Evolutionary conservation across 2,888 invertebrate species (phyloP), one percentile per base, ranked within the genome.

Genomic region (Pharmacophagus antenor): DNA sequence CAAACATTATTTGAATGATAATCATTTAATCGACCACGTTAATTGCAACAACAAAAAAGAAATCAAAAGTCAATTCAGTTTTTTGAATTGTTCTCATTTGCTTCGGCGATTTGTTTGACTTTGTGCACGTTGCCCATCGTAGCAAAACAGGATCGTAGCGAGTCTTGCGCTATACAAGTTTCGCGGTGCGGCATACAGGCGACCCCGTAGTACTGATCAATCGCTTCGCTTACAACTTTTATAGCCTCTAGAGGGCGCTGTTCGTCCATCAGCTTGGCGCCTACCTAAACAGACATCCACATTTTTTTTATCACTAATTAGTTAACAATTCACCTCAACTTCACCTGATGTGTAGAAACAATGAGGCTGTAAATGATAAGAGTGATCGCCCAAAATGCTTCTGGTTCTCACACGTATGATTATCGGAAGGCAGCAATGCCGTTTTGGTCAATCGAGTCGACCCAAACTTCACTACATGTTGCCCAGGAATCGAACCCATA

Each of bases 121-220:
- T 67, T 25, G 62, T 87, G 83, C 0, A 80, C 68, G 69, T 93
- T 94, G 12, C 94, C 94, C 10, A 70, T 70, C 46, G 92, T 84
- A 0, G 94, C 93, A 68, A 92, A 92, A 71, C 95, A 95, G 0
- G 93, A 89, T 2, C 94, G 85, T 37, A 95, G 79, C 0, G 94
- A 92, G 71, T 95, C 95, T 78, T 96, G 95, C 0, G 94, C 95
- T 25, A 94, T 80, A 51, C 95, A 92, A 0, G 94, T 94, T 61
- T 93, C 93, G 47, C 92, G 91, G 66, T 95, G 93, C 0, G 96
- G 96, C 0, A 94, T 87, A 0, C 84, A 80, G 0, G 93, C 95
- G 22, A 93, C 82, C 57, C 91, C 89, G 70, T 94, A 92, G 82
- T 93, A 95, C 52, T 80, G 71, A 67, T 93, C 93, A 6, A 95